Base-by-base conservation (phyloP, 2,888 invertebrate species). In the Ceramica pisi region DNA sequence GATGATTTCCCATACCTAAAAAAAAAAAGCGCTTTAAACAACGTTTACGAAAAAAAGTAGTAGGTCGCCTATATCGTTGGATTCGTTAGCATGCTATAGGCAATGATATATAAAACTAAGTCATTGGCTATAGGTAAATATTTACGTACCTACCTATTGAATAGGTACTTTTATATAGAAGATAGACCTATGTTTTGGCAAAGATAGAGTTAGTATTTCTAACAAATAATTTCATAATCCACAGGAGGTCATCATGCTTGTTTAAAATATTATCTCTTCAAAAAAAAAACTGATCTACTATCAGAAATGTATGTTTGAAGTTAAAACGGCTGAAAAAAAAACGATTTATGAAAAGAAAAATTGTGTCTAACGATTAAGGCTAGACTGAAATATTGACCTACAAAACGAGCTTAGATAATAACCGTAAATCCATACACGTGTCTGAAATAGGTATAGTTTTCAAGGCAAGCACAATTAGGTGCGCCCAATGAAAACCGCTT, bases 371-470 rank as follows among this genome's bases (percentile, higher is more conserved):
- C 61, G 23, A 67, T 63, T 66, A 56, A 44, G 35, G 63, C 59
- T 50, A 60, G 70, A 67, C 56, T 63, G 55, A 70, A 68, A 55
- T 60, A 57, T 21, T 48, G 10, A 60, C 56, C 41, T 53, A 74
- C 23, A 59, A 44, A 53, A 60, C 31, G 19, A 12, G 23, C 14
- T 62, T 53, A 51, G 56, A 48, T 60, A 68, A 66, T 71, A 63
- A 75, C 55, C 55, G 26, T 66, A 31, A 56, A 61, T 67, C 53
- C 57, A 72, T 72, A 73, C 21, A 35, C 41, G 46, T 48, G 19
- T 60, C 31, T 51, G 41, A 65, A 74, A 61, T 35, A n/a, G n/a
- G n/a, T n/a, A 61, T 23, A 75, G 6, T 64, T 80, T 63, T 55
- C 50, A 70, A 76, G 60, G 66, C 16, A 44, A 76, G 21, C 35